Conservation (phyloP, 2,888 invertebrate species). For the Rhyacophila evoluta region DNA sequence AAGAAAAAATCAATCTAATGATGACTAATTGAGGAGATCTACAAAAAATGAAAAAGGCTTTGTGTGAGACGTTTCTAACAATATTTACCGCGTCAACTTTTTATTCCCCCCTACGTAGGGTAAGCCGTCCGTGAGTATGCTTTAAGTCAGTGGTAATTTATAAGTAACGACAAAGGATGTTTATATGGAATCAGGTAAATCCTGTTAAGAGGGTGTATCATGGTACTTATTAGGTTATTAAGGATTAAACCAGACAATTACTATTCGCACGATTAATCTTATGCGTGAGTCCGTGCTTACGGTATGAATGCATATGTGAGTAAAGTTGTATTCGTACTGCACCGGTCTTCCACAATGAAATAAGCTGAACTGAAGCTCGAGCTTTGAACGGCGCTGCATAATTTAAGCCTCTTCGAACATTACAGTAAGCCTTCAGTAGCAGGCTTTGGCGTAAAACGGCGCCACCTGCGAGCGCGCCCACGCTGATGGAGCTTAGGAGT, state of each 20-base stretch:
- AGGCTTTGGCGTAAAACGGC: conserved; percentile 17
- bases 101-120: no score
- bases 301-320: not conserved
- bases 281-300: not conserved
- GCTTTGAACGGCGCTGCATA: conserved; percentile 9
- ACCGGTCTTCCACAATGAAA: not conserved
- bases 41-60: no score
- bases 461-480: conserved; percentile 3
- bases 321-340: not conserved
- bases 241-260: not conserved
- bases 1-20: no score
- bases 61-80: no score
- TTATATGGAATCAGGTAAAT: no score
- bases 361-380: not conserved
- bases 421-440: not conserved
- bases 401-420: conserved; percentile 9
- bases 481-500: conserved; percentile 17
- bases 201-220: not conserved
- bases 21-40: no score
- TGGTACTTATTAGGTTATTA: no score
- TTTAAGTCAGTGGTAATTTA: no score
- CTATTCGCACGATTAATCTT: not conserved
- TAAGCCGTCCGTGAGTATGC: no score
- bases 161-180: no score
- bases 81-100: no score